These are phyloP conservation scores for Crenuchus spilurus DNA, from an alignment of 2,797 vertebrate genomes.

Conservation along the genomic window DNA sequence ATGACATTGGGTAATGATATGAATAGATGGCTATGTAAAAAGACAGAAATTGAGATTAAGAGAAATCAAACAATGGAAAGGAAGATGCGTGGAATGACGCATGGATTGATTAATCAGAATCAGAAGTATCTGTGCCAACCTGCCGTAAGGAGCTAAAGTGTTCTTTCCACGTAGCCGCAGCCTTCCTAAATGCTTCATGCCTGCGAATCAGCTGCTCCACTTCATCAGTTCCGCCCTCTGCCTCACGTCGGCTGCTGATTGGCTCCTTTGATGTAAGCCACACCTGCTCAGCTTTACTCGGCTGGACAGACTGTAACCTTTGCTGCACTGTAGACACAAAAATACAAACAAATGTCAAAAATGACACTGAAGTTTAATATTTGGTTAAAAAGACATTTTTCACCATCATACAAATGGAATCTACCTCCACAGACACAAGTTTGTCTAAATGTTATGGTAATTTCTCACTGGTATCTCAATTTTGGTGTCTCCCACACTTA, in stretches of 20 bases:
- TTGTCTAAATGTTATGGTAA: no score
- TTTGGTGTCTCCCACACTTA: no score
- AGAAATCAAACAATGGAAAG: no score
- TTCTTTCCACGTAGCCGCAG: conserved; percentile 92
- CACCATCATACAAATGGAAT: no score
- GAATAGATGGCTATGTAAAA: no score
- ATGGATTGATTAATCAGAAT: neutral
- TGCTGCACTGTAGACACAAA: conserved; percentile 81
- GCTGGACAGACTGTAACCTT: conserved; percentile 86
- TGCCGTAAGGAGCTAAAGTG: conserved; percentile 90
- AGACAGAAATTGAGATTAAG: no score
- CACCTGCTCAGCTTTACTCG: conserved; percentile 86
- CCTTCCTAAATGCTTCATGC: conserved; percentile 93
- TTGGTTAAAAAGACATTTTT: no score
- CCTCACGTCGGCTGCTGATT: conserved; percentile 72
- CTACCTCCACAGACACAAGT: no score
- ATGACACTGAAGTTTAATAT: no score
- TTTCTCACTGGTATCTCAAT: no score
- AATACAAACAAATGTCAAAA: neutral
- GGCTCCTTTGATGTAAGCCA: conserved; percentile 93
- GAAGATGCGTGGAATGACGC: no score
- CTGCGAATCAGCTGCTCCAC: conserved; percentile 94
- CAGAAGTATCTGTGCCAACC: conserved; percentile 80
- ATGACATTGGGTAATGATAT: no score
- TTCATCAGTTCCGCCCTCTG: conserved; percentile 80